phyloP scores from a whole-genome alignment of 2,113 vertebrate genomes.

The Lepus timidus region DNA sequence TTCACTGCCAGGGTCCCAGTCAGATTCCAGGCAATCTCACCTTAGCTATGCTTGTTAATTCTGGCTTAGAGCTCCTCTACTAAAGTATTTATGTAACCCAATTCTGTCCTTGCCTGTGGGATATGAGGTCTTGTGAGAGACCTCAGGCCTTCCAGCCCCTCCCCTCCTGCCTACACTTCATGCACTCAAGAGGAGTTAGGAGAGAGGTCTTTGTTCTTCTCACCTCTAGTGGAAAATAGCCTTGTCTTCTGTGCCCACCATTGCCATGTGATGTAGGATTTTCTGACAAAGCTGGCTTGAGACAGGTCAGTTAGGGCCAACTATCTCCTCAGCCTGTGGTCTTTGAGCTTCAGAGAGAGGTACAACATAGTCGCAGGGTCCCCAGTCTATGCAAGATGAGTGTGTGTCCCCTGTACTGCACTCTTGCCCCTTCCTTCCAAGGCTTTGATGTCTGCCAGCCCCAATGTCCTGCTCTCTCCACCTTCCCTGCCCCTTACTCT shows the following conservation, averaged over 20 bases:
- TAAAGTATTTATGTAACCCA: neutral
- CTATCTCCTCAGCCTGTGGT: conserved; percentile 15
- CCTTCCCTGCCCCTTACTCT: neutral
- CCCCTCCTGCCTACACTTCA: neutral
- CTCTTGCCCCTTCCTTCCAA: conserved; percentile 8
- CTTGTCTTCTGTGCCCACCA: neutral
- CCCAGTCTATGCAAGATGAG: neutral
- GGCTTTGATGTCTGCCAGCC: neutral
- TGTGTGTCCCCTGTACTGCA: neutral
- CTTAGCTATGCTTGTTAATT: conserved; percentile 35
- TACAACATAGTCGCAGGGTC: neutral
- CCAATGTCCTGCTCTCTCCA: neutral
- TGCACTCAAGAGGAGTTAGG: neutral
- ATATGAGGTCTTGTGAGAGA: neutral
- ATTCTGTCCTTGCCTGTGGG: conserved; percentile 47
- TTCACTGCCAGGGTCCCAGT: conserved; percentile 76
- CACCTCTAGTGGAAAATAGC: conserved; percentile 19
- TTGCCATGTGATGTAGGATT: conserved; percentile 9
- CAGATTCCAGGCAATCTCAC: conserved; percentile 58
- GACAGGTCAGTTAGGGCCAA: conserved; percentile 14
- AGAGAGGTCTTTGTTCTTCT: conserved; percentile 47
- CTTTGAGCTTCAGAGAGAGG: conserved; percentile 25
- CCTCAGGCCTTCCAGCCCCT: neutral
- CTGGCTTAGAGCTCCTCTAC: conserved; percentile 51
- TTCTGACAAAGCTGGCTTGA: conserved; percentile 56